Evolutionary conservation across 2,113 vertebrate species (phyloP), one percentile per base, ranked within the genome.

Genomic region (Chionodraco myersi): DNA sequence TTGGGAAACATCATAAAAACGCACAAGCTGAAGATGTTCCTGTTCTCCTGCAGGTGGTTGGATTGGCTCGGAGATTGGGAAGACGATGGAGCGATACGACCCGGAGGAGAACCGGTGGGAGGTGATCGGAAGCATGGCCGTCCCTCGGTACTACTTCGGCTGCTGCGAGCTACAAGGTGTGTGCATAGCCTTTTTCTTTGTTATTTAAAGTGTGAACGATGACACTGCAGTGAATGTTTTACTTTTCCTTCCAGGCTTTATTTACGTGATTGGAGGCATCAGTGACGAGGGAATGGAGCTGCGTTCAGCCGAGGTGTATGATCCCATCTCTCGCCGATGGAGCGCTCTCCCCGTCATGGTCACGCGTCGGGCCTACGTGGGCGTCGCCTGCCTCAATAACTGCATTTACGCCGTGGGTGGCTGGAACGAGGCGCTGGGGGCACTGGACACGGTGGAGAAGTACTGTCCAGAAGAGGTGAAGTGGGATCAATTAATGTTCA

Each of bases 81-180:
- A 96, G 51, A 97, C 97, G 44, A 96, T 99, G 94, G 98, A 99
- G 90, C 95, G 97, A 76, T 99, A 96, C 60, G 98, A 99, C 92
- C 97, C 98, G 1, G 96, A 96, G 83, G 97, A 98, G 85, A 99
- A 99, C 79, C 96, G 94, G 58, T 99, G 98, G 98, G 97, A 98
- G 92, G 91, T 97, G 16, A 96, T 98, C 14, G 98, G 97, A 80
- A 96, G 74, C 86, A 99, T 99, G 98, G 94, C 94, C 2, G 88
- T 97, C 77, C 96, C 98, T 9, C 96, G 98, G 15, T 98, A 98
- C 85, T 97, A 96, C 90, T 99, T 99, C 80, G 98, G 97, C 54
- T 99, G 98, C 89, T 99, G 97, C 91, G 97, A 99, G 93, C 95
- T 98, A 66, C 96, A 99, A 94, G 98, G 98, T 98, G 89, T 79